Base-by-base conservation (phyloP, 2,888 invertebrate genomes). In the Chelonus formosanus region DNA sequence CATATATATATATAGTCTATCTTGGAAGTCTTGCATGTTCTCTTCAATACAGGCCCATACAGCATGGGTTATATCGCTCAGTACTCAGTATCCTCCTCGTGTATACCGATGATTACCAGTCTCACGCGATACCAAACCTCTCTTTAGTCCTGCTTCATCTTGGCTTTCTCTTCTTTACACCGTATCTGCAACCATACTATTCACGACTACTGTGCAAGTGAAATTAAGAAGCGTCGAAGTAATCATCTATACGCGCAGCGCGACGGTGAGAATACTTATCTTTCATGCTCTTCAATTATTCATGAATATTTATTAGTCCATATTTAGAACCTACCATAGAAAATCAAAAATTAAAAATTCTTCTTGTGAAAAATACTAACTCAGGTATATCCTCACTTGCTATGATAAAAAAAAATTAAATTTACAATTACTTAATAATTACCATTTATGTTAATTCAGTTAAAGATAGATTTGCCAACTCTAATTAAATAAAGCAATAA, bases 61-160 rank as follows among this genome's bases (percentile, higher is more conserved):
- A 45, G 66, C 68, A 59, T 65, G 65, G 65, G 65, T 54, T 65
- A 61, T 61, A 61, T 61, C 34, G 61, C 58, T 58, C 52, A 52
- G 48, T 10, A 48, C 60, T 65, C 40, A 32, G 59, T 54, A 59
- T 52, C 45, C 35, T 58, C 64, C 53, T 59, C 59, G 43, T 54
- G 57, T 59, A 65, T 68, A 53, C 63, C 68, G 65, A 69, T 71
- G 68, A 71, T 71, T 71, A 70, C 68, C 71, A 70, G 67, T 67
- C 71, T 70, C 69, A 68, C 66, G 68, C 66, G 69, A 69, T 67
- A 67, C 64, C 57, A 68, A 63, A 64, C 67, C 67, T 67, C 69
- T 64, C 66, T 62, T 69, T 65, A 44, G 10, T 40, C 10, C 45
- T 43, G 10, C 55, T 57, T 57, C 58, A 54, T 52, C 63, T 36